A percentile compares a stretch with the other conserved stretches of the same genome.
These are phyloP conservation scores for Alca torda DNA, from an alignment of 2,797 vertebrate species.

Conservation along the genomic window DNA sequence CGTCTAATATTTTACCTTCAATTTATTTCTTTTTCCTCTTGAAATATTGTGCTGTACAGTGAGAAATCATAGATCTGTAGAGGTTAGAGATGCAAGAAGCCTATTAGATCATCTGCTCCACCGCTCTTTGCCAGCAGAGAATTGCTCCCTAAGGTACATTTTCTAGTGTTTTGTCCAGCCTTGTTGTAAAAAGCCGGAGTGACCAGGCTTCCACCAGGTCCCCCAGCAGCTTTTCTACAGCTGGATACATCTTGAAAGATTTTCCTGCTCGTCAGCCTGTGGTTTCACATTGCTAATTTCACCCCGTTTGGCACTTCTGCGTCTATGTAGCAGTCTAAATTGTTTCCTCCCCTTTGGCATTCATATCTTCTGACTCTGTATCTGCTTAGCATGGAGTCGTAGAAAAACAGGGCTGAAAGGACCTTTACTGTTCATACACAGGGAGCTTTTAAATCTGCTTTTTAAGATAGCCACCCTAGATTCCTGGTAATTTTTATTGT, in stretches of 20 bases:
- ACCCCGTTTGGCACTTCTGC: background rate
- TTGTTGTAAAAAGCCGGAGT: constrained; percentile 34
- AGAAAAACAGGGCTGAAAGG: background rate
- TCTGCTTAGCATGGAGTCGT: background rate
- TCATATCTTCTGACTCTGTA: background rate
- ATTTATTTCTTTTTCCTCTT: constrained; percentile 2
- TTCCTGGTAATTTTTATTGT: background rate
- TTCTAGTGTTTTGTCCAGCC: constrained; percentile 48
- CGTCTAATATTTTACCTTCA: background rate
- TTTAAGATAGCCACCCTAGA: background rate
- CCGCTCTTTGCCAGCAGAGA: background rate
- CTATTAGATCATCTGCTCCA: constrained; percentile 47
- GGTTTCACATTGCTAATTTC: constrained; percentile 8
- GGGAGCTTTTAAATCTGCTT: background rate
- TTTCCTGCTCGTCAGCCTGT: background rate
- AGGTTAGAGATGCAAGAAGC: constrained; percentile 27
- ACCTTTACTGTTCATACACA: background rate
- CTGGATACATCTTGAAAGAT: constrained; percentile 10
- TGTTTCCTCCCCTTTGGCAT: background rate
- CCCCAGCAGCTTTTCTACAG: background rate
- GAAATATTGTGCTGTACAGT: background rate
- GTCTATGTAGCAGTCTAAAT: background rate
- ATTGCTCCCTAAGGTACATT: constrained; percentile 34
- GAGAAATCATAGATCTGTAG: constrained; percentile 1
- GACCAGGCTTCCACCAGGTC: constrained; percentile 21